Evolutionary conservation across 2,888 invertebrate genomes (phyloP).

Genomic region (Drosophila setosimentum): DNA sequence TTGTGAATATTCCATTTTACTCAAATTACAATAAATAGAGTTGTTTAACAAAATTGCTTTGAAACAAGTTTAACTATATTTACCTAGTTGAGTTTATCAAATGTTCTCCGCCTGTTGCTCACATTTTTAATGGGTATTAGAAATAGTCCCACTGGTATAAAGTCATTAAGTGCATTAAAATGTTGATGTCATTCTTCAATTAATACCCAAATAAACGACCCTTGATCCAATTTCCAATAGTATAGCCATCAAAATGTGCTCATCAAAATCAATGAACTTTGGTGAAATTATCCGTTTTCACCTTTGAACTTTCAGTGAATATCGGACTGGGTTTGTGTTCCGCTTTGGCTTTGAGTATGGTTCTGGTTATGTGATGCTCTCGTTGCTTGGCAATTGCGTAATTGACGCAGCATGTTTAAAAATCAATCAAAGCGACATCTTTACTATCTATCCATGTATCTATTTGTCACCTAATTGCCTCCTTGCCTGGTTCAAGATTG

Average conservation of each 20-base stretch:
- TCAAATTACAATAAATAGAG: neutral
- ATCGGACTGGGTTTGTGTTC: neutral
- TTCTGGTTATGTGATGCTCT: neutral
- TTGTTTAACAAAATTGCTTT: neutral
- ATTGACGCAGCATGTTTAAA: conserved; percentile 46
- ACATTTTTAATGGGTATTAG: neutral
- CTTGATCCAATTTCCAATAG: conserved; percentile 1
- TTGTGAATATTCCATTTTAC: neutral
- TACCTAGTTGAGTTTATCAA: neutral
- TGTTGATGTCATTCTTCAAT: conserved; percentile 44
- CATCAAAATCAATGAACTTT: neutral
- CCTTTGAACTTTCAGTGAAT: conserved; percentile 27
- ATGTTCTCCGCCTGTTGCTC: neutral
- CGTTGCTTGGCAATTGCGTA: conserved; percentile 47
- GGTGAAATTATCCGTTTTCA: neutral
- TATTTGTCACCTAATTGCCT: conserved; percentile 9
- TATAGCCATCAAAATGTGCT: conserved; percentile 6
- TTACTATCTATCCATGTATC: conserved; percentile 10
- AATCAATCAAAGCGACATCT: conserved; percentile 63
- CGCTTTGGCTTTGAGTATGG: neutral
- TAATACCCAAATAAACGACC: conserved; percentile 12
- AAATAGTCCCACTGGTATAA: neutral
- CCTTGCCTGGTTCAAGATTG: conserved; percentile 25
- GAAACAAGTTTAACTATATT: neutral
- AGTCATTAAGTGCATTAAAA: conserved; percentile 42